phyloP scores from a whole-genome alignment of 2,113 vertebrate species.

The Dromiciops gliroides region DNA sequence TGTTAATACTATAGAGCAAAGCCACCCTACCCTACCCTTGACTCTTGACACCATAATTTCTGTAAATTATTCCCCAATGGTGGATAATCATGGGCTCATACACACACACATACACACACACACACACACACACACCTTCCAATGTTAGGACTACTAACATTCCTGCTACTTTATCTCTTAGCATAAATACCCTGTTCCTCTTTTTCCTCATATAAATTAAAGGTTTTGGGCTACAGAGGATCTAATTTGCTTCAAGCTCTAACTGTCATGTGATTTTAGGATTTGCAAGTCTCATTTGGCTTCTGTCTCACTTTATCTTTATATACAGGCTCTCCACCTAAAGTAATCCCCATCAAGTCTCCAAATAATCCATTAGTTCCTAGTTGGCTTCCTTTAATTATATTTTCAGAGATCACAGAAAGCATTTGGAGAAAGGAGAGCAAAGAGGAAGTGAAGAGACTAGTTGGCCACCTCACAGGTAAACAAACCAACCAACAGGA shows the following conservation, averaged over 20 bases:
- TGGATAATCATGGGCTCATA: too few relatives aligned
- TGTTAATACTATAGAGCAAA: neutral
- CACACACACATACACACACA: too few relatives aligned
- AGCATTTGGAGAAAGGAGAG: neutral
- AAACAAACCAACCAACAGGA: neutral
- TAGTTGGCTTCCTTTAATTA: neutral
- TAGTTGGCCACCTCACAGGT: neutral
- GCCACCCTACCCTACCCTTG: neutral
- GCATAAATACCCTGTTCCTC: neutral
- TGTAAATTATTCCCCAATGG: neutral
- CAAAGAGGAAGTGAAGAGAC: neutral
- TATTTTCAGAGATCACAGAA: neutral
- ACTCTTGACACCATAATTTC: neutral
- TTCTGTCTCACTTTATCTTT: too few relatives aligned
- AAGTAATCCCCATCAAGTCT: neutral
- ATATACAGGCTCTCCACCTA: neutral
- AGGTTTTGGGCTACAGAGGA: neutral
- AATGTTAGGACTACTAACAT: neutral
- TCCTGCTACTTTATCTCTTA: neutral
- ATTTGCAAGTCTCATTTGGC: neutral
- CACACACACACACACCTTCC: neutral
- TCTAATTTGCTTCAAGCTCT: neutral
- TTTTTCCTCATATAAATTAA: neutral
- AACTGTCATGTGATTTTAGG: neutral
- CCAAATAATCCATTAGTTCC: neutral